Evolutionary conservation across 1,140 invertebrate species (phyloP), one percentile per base, ranked within the genome.

Genomic region (Drosophila orena): DNA sequence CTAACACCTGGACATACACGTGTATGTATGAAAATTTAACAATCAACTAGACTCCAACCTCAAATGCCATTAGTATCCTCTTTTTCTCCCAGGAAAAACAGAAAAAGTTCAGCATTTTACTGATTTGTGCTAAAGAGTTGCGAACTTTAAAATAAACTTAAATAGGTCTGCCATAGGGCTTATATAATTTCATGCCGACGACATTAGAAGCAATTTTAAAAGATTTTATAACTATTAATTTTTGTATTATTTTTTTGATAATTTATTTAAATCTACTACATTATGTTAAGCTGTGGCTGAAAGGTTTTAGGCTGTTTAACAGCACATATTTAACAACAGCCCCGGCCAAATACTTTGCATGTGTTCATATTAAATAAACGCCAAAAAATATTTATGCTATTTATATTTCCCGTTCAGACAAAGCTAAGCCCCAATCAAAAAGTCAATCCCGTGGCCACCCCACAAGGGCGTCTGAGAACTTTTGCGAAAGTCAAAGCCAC

Each of bases 401-500:
- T 71, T 57, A 52, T 71, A 71, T 71, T 71, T 57, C 68, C 57
- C 70, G 68, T 71, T 71, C 68, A 71, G 68, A 71, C 68, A 71
- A 57, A 71, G 68, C 68, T 57, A 70, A 57, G 49, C 52, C 68
- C 65, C 68, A 71, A 71, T 71, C 68, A 70, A 70, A 71, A 71
- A 70, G 42, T 35, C 68, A 71, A 70, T 70, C 52, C 65, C 68
- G 22, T 38, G 37, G 34, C 64, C 64, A 68, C 27, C 27, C 65
- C 60, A 15, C 60, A 70, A 20, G 52, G 66, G 44, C 42, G 68
- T 71, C 68, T 71, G 65, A 20, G 49, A 71, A 71, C 68, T 71
- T 76, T 75, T 75, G 70, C 61, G 73, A 61, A 77, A 77, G 74
- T 77, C 72, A 77, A 77, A 77, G 73, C 74, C 74, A 77, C 74